A percentile compares a stretch with the other conserved stretches of the same genome.
phyloP scores from a whole-genome alignment of 30 jellyfish, hydroid and myxozoan genomes.

The Catostylus mosaicus region DNA sequence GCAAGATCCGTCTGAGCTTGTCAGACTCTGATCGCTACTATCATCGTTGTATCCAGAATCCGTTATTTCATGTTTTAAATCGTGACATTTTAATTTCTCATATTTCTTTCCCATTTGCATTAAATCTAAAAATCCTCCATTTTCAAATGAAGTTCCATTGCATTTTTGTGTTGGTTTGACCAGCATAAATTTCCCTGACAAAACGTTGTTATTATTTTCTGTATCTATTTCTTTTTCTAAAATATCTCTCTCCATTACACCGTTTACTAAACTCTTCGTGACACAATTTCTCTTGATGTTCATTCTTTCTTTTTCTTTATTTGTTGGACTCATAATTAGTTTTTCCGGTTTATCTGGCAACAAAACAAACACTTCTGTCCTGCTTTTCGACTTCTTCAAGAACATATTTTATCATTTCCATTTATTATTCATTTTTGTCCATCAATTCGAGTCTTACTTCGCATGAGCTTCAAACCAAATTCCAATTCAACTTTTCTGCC shows the following conservation, averaged over 20 bases:
- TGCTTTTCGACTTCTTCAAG: constrained; percentile 30
- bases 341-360: constrained; percentile 37
- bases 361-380: constrained; percentile 25
- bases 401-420: constrained; percentile 1
- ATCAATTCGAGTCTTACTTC: too few species aligned
- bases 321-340: constrained; percentile 6
- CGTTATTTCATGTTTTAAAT: background rate
- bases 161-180: background rate
- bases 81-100: background rate
- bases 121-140: background rate
- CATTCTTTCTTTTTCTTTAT: background rate
- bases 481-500: background rate
- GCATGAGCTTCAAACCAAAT: background rate
- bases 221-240: background rate
- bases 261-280: too few species aligned
- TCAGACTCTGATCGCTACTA: constrained; percentile 38
- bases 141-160: background rate
- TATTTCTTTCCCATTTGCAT: constrained; percentile 27
- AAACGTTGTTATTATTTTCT: background rate
- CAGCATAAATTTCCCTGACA: background rate
- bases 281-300: background rate
- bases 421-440: background rate
- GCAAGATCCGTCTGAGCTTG: constrained; percentile 22
- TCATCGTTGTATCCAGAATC: background rate
- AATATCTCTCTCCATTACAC: background rate